Evolutionary conservation across 1,140 invertebrate species (phyloP), one percentile per base, ranked within the genome.

Genomic region (Lordiphosa clarofinis): DNA sequence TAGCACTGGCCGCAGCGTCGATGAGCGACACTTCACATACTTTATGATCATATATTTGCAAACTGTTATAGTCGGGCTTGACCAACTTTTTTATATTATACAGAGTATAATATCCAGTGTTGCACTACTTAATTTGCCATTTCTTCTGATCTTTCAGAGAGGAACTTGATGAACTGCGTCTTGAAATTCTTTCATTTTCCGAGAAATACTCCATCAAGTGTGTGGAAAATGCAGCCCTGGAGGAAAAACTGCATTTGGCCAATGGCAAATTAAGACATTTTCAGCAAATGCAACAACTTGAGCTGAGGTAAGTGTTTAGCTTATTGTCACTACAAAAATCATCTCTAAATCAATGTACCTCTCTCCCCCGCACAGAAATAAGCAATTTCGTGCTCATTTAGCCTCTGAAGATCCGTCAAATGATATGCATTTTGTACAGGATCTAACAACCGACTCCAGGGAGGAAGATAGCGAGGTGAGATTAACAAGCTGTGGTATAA

Each of bases 121-220:
- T 31, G 7, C 28, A 31, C 8, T 8, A 31, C 5, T 8, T 31
- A 1, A 31, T 31, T 31, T 31, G 6, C 28, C 6, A 2, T 3
- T 19, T 35, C 8, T 24, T 0, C 9, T 12, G 68, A 90, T 36
- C 1, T 10, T 15, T 11, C 78, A 95, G 94, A 74, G 93, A 94
- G 74, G 95, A 96, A 89, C 93, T 96, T 91, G 93, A 95, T 73
- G 94, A 95, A 86, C 94, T 97, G 46, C 94, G 95, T 60, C 92
- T 93, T 62, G 96, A 97, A 89, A 95, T 98, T 73, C 90, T 96
- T 13, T 95, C 95, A 10, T 90, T 98, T 43, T 96, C 95, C 1
- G 94, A 97, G 65, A 95, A 96, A 78, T 96, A 97, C 89, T 97
- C 96, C 1, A 92, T 95, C 7, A 98, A 97, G 88, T 97, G 96